Conservation (phyloP, 2,113 vertebrate genomes). For the Aythya baeri region DNA sequence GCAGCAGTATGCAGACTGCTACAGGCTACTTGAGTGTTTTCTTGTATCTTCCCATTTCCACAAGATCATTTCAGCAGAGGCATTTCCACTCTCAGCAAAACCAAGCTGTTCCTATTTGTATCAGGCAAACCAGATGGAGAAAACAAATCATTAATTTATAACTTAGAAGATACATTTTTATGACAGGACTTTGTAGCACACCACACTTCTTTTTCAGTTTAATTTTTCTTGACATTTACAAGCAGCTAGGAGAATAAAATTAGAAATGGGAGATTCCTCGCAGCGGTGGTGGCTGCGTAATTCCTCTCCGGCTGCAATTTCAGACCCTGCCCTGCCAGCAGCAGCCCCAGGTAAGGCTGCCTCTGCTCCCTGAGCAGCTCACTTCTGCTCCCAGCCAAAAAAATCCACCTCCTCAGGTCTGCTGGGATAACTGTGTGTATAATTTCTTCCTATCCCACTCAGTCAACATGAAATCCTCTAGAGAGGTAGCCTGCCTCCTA, state of each 20-base stretch:
- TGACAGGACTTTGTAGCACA: neutral
- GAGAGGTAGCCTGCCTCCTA: neutral
- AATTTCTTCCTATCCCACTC: neutral
- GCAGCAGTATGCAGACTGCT: neutral
- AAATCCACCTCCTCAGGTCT: neutral
- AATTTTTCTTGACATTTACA: neutral
- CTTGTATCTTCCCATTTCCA: neutral
- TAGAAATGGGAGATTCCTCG: constrained; percentile 42
- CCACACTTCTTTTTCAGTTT: neutral
- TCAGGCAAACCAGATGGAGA: constrained; percentile 11
- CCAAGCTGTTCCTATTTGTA: neutral
- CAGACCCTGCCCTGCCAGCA: neutral
- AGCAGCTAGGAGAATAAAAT: constrained; percentile 33
- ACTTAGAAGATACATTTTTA: constrained; percentile 1
- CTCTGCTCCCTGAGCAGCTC: neutral
- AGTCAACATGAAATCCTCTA: neutral
- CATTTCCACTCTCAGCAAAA: constrained; percentile 24
- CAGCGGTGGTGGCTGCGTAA: accelerated
- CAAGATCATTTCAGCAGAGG: neutral
- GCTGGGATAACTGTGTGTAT: no score
- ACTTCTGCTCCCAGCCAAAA: neutral
- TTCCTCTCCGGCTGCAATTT: neutral
- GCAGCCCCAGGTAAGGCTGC: neutral
- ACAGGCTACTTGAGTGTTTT: neutral
- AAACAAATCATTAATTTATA: constrained; percentile 47